These are phyloP conservation scores for Pterois miles DNA, from an alignment of 2,797 vertebrate genomes.

Conservation along the genomic window DNA sequence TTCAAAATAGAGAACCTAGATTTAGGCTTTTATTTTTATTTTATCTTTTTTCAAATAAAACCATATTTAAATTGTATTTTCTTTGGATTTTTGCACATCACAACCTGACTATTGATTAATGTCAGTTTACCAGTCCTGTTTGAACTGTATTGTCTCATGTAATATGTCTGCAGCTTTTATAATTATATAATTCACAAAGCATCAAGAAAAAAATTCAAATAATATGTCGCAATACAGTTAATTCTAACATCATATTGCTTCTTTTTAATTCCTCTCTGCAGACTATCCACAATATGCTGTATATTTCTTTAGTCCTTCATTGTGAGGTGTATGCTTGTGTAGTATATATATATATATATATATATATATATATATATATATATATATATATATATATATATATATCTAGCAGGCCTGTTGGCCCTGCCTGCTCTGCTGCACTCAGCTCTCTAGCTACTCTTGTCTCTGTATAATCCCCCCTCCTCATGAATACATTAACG, in stretches of 20 bases:
- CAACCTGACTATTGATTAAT: neutral
- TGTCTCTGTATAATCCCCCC: slow-evolving; percentile 84
- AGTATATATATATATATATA: slow-evolving; percentile 51
- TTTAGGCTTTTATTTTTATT: neutral
- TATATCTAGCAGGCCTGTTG: slow-evolving; percentile 72
- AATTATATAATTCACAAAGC: neutral
- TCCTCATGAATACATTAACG: slow-evolving; percentile 88
- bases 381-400: slow-evolving; percentile 56
- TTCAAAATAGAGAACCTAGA: neutral
- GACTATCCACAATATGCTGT: neutral
- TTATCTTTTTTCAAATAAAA: neutral
- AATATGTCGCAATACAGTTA: slow-evolving; percentile 11
- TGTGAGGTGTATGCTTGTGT: slow-evolving; percentile 29
- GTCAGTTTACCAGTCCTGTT: neutral
- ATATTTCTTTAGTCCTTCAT: slow-evolving; percentile 13
- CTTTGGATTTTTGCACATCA: neutral
- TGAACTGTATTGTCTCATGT: neutral
- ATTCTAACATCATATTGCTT: neutral
- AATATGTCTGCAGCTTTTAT: neutral
- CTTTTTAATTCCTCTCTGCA: slow-evolving; percentile 14
- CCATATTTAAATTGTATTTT: neutral
- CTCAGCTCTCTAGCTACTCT: slow-evolving; percentile 76
- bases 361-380: slow-evolving; percentile 55
- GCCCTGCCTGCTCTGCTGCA: slow-evolving; percentile 71
- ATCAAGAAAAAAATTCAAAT: neutral